Base-by-base conservation (phyloP, 2,888 invertebrate genomes). In the Stenotaenia linearis region DNA sequence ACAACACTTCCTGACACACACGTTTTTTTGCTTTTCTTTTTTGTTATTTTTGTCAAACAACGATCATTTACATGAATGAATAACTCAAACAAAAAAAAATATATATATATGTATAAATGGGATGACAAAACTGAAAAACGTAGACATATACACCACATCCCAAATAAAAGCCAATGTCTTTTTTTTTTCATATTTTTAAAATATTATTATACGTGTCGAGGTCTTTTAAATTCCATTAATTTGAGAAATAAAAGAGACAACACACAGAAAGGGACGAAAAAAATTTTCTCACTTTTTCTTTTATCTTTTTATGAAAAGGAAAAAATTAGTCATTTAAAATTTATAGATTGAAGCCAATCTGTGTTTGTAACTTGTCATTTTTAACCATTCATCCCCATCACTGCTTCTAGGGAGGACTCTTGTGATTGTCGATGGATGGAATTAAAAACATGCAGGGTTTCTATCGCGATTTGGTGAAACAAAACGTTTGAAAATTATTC, bases 371-470 rank as follows among this genome's bases (percentile, higher is more conserved):
- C 69, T 69, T 69, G 69, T 69, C 69, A n/a, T 25, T 69, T 50
- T 69, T 69, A 69, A 69, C 69, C 69, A 69, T 69, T 69, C 75
- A 75, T 75, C 75, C 75, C 32, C 75, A 75, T 75, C 75, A 75
- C 37, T 75, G 75, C 75, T 75, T 37, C 75, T 37, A 69, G 69
- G 35, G 77, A 77, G 77, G 77, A 28, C 77, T 77, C 21, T 40
- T 77, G 45, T 77, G 77, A 77, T 77, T 77, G 77, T 77, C 77
- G 77, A 69, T 77, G 77, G 77, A 77, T 77, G 77, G 77, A 77
- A 40, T 77, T 77, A 37, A 45, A 77, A 21, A 77, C 77, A 77
- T 77, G 50, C 77, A 77, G 77, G 77, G 77, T 77, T 50, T 77
- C 23, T 77, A 35, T 35, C 37, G 32, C 37, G 37, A 75, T 75